A percentile compares a stretch with the other conserved stretches of the same genome.
phyloP scores from a whole-genome alignment of 2,888 invertebrate genomes.

The Prosopocoilus inquinatus region DNA sequence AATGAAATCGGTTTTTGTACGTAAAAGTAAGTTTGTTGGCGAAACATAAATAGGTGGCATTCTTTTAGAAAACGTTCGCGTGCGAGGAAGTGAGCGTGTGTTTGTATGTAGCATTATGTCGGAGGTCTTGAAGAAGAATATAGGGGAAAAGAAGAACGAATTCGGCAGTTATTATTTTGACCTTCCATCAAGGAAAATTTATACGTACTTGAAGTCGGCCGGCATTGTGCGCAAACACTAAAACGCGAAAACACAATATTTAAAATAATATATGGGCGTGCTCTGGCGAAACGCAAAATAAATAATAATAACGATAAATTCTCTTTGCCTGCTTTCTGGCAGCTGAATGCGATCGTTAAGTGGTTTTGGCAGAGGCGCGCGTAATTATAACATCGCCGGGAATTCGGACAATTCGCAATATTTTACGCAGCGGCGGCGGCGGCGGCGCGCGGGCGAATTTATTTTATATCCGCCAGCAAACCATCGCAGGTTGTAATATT shows the following conservation, averaged over 20 bases:
- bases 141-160: no score
- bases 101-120: no score
- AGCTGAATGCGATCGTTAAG: constrained; percentile 9
- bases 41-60: no score
- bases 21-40: no score
- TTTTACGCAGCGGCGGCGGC: not conserved
- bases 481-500: no score
- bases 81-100: no score
- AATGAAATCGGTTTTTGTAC: no score
- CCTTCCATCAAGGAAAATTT: not conserved
- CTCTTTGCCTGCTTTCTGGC: constrained; percentile 4
- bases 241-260: not conserved
- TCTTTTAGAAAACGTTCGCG: no score
- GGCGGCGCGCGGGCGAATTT: no score
- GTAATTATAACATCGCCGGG: not conserved
- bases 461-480: no score
- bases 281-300: constrained; percentile 2
- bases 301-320: constrained; percentile 14
- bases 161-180: not conserved
- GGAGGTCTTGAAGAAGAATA: no score
- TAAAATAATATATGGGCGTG: constrained; percentile 10
- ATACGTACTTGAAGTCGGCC: not conserved
- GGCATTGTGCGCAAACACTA: not conserved
- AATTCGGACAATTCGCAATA: not conserved
- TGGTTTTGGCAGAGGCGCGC: not conserved